A percentile compares a stretch with the other conserved stretches of the same genome.
These are phyloP conservation scores for Lordiphosa clarofinis DNA, from an alignment of 1,140 invertebrate species.

Conservation along the genomic window DNA sequence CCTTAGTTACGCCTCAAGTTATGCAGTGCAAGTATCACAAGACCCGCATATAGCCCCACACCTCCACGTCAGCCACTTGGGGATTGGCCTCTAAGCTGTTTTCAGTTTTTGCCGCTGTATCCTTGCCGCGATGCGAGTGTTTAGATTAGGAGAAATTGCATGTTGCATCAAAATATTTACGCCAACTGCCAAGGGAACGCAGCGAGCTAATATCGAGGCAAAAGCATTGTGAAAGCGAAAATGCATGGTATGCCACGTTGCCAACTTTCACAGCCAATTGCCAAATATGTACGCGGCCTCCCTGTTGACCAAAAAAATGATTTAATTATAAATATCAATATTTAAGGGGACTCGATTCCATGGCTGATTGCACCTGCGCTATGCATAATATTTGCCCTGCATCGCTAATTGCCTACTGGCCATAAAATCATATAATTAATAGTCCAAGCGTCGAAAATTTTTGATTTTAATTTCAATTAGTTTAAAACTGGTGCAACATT, in stretches of 20 bases:
- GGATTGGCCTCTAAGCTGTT: conserved; percentile 35
- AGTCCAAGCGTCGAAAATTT: conserved; percentile 16
- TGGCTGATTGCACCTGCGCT: conserved; percentile 10
- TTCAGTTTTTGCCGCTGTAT: conserved; percentile 44
- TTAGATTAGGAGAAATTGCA: conserved; percentile 73
- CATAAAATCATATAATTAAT: conserved; percentile 57
- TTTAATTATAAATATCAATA: conserved; percentile 49
- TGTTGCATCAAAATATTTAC: conserved; percentile 72
- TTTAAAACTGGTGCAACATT: conserved; percentile 18
- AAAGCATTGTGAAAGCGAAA: conserved; percentile 15
- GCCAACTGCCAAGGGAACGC: conserved; percentile 11
- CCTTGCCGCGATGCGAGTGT: conserved; percentile 49
- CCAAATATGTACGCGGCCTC: conserved; percentile 25
- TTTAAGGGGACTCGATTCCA: conserved; percentile 27
- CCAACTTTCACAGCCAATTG: conserved; percentile 10
- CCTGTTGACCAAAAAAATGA: not conserved
- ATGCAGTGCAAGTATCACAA: conserved; percentile 51
- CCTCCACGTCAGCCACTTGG: not conserved
- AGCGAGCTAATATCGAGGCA: conserved; percentile 33
- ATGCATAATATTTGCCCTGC: conserved; percentile 38
- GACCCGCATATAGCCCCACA: conserved; percentile 13
- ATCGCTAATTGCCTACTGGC: conserved; percentile 49
- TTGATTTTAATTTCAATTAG: conserved; percentile 28
- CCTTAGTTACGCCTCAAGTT: conserved; percentile 63
- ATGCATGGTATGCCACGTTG: conserved; percentile 15